These are phyloP conservation scores for Campoplex capitator DNA, from an alignment of 2,888 invertebrate species.

Conservation along the genomic window DNA sequence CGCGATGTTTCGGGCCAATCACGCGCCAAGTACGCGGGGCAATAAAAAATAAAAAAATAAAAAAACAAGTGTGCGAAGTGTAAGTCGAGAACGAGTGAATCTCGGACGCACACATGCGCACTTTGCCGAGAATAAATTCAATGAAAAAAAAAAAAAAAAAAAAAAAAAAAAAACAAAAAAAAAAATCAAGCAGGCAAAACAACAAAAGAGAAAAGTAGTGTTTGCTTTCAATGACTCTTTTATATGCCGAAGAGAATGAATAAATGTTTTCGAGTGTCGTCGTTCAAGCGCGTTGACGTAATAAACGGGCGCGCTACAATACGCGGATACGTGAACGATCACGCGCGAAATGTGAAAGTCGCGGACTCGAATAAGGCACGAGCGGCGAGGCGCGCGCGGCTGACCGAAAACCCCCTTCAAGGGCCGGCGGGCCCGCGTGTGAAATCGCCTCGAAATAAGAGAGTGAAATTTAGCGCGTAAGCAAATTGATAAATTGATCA, in stretches of 20 bases:
- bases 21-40: background rate
- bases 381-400: slow-evolving; percentile 10
- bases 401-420: slow-evolving; percentile 46
- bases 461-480: background rate
- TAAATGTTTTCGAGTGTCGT: slow-evolving; percentile 15
- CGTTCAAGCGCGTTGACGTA: slow-evolving; percentile 11
- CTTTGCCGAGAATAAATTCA: slow-evolving; percentile 7
- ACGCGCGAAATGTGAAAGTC: slow-evolving; percentile 64
- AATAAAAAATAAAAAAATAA: background rate
- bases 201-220: background rate
- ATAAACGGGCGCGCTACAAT: slow-evolving; percentile 10
- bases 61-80: background rate
- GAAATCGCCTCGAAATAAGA: slow-evolving; percentile 11
- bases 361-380: slow-evolving; percentile 32
- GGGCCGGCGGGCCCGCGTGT: slow-evolving; percentile 21
- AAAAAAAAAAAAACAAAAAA: slow-evolving; percentile 8
- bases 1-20: background rate
- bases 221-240: background rate
- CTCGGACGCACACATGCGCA: slow-evolving; percentile 18
- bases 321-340: slow-evolving; percentile 16
- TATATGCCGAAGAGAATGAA: background rate
- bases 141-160: slow-evolving; percentile 17
- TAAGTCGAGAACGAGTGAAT: background rate
- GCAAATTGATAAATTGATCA: background rate
- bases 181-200: too few species aligned